Conservation (phyloP, 2,113 vertebrate species). For the Erythrocercus mccallii region DNA sequence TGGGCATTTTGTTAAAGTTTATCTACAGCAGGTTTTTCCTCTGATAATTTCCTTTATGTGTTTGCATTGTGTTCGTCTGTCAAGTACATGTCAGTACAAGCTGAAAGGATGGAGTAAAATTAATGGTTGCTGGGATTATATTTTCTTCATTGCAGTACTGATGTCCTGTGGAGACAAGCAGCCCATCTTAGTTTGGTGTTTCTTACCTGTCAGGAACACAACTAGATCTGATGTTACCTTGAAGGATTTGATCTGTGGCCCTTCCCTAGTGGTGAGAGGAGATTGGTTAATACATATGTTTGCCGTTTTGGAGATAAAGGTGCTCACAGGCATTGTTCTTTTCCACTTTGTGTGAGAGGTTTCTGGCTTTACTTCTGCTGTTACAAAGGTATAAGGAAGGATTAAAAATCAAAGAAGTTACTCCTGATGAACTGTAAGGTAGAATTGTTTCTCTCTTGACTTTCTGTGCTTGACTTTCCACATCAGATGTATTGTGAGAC, state of each 20-base stretch:
- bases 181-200: background rate
- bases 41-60: background rate
- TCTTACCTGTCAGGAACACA: conserved; percentile 25
- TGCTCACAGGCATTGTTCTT: background rate
- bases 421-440: background rate
- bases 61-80: background rate
- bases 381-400: background rate
- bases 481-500: background rate
- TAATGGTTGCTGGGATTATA: conserved; percentile 11
- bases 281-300: fast-evolving
- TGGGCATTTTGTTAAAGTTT: background rate
- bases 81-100: background rate
- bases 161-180: conserved; percentile 1
- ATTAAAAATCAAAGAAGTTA: background rate
- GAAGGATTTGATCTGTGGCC: background rate
- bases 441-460: background rate
- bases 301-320: background rate
- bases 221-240: background rate
- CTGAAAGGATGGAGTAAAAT: conserved; percentile 8
- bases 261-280: background rate
- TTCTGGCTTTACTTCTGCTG: background rate
- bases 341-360: background rate
- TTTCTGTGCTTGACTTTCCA: background rate
- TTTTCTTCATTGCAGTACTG: background rate
- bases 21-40: background rate